Evolutionary conservation across 2,888 invertebrate genomes (phyloP).

Genomic region (Phengaris arion): DNA sequence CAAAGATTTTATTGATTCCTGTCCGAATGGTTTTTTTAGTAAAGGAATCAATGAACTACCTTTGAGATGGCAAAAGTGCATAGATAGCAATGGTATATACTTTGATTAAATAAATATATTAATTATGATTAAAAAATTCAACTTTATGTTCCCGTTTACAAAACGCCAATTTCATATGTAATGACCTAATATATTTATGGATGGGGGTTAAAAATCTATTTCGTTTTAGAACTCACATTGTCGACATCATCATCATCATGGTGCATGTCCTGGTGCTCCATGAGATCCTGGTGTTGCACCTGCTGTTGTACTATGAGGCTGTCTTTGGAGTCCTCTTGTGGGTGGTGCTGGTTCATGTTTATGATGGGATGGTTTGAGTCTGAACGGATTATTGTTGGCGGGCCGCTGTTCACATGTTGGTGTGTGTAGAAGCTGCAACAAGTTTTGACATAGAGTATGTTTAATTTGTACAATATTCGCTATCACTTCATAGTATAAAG

Average conservation of each 20-base stretch:
- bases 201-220: no score
- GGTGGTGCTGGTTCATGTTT: conserved; percentile 70
- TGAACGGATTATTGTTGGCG: conserved; percentile 69
- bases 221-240: conserved; percentile 39
- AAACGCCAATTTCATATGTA: no score
- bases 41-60: no score
- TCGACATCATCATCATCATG: conserved; percentile 74
- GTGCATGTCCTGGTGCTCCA: conserved; percentile 74
- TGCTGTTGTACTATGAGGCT: conserved; percentile 73
- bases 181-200: no score
- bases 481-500: no score
- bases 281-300: conserved; percentile 71
- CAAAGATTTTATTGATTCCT: no score
- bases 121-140: no score
- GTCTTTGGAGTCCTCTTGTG: conserved; percentile 72
- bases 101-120: no score
- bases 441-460: neutral
- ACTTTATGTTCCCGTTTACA: no score
- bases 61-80: no score
- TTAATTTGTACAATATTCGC: neutral
- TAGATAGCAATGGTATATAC: no score
- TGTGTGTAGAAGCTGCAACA: conserved; percentile 73
- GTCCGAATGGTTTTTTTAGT: no score
- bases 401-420: conserved; percentile 70
- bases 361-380: conserved; percentile 70